Conservation (phyloP, 2,113 vertebrate species). For the Chloropsis cyanopogon region DNA sequence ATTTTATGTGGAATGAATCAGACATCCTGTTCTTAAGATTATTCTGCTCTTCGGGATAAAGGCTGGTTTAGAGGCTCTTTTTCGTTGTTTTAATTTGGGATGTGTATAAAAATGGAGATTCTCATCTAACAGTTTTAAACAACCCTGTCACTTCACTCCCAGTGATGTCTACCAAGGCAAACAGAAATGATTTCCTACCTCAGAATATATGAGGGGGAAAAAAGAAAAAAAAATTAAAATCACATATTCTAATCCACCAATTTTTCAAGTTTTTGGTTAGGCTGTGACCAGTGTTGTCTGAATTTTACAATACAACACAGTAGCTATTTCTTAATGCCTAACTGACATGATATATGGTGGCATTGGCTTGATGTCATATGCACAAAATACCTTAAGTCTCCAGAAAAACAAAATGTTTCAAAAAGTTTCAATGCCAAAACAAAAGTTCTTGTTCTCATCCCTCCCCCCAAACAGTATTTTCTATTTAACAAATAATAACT, state of each 20-base stretch:
- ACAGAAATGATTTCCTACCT: not conserved
- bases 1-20: slow-evolving; percentile 56
- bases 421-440: not conserved
- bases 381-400: not conserved
- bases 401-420: not conserved
- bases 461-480: not conserved
- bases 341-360: not conserved
- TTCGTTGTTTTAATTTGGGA: not conserved
- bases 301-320: not conserved
- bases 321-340: not conserved
- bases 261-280: not conserved
- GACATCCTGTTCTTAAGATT: slow-evolving; percentile 25
- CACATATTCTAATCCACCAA: not conserved
- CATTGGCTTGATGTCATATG: not conserved
- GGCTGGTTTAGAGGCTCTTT: not conserved
- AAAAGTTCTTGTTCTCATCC: not conserved
- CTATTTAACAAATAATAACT: not conserved
- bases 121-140: not conserved
- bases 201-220: not conserved
- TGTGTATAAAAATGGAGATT: not conserved
- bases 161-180: not conserved
- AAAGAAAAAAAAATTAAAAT: not conserved
- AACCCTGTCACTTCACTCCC: not conserved
- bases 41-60: not conserved
- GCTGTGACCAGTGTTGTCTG: not conserved